Evolutionary conservation across 2,113 vertebrate species (phyloP).

Genomic region (Peromyscus maniculatus): DNA sequence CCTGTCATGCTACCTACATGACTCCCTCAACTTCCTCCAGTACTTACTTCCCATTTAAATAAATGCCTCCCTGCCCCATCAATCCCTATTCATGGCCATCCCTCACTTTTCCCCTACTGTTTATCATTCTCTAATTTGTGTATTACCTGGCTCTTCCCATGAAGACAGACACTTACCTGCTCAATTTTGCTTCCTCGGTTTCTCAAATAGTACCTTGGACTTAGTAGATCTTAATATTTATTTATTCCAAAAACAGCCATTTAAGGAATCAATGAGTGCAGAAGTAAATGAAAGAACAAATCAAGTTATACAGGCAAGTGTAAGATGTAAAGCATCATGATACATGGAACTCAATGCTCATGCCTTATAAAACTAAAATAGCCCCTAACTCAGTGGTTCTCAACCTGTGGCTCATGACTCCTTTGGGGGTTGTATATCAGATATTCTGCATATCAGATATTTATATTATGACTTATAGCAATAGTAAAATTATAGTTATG

Average conservation of each 20-base stretch:
- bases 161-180: background rate
- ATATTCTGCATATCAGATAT: too few relatives aligned
- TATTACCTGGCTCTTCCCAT: background rate
- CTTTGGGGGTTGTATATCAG: too few relatives aligned
- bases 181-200: background rate
- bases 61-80: too few relatives aligned
- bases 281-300: background rate
- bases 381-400: background rate
- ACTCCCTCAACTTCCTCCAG: background rate
- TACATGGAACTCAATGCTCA: background rate
- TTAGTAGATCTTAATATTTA: background rate
- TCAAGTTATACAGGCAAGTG: background rate
- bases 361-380: background rate
- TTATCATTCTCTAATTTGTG: background rate
- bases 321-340: background rate
- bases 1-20: background rate
- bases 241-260: background rate
- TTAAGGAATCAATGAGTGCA: background rate
- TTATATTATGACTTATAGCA: too few relatives aligned
- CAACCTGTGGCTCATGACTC: background rate
- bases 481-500: too few relatives aligned
- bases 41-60: background rate
- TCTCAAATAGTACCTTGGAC: background rate
- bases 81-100: background rate
- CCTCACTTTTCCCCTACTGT: background rate